A percentile compares a stretch with the other conserved stretches of the same genome.
Evolutionary conservation across 2,113 vertebrate species (phyloP).

Genomic region (Grammomys dolichurus): DNA sequence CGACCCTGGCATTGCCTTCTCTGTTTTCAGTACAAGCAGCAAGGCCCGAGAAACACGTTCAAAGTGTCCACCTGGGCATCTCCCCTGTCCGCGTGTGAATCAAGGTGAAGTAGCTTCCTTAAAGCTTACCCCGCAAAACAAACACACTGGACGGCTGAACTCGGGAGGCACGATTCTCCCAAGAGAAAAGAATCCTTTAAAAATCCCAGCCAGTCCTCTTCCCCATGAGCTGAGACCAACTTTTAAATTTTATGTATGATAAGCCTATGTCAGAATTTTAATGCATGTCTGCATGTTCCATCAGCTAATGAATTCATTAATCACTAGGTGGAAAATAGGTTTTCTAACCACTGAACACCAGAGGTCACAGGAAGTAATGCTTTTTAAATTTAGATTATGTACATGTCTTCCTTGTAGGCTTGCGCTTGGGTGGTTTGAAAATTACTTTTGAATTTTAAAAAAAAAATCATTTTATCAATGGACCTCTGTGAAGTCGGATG

Average conservation of each 20-base stretch:
- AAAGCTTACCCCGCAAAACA: no score
- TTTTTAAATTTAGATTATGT: background rate
- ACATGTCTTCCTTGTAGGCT: background rate
- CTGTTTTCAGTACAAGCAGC: background rate
- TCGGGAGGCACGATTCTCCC: background rate
- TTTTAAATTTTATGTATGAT: background rate
- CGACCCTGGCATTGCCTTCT: accelerated
- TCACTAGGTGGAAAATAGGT: background rate
- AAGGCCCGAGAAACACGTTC: background rate
- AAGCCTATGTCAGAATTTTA: background rate
- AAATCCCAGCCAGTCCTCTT: background rate
- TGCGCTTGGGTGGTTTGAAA: background rate
- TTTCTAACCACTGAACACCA: background rate
- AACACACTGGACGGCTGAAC: background rate
- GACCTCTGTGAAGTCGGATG: background rate
- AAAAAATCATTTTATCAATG: background rate
- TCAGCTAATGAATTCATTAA: background rate
- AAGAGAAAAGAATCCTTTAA: background rate
- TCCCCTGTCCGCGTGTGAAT: background rate
- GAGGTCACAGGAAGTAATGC: background rate
- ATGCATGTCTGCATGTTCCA: background rate
- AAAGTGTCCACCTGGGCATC: background rate
- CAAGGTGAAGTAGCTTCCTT: background rate
- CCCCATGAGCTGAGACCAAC: background rate
- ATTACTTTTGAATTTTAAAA: background rate